phyloP scores from a whole-genome alignment of 2,113 vertebrate species.

The Emydocephalus ijimae region DNA sequence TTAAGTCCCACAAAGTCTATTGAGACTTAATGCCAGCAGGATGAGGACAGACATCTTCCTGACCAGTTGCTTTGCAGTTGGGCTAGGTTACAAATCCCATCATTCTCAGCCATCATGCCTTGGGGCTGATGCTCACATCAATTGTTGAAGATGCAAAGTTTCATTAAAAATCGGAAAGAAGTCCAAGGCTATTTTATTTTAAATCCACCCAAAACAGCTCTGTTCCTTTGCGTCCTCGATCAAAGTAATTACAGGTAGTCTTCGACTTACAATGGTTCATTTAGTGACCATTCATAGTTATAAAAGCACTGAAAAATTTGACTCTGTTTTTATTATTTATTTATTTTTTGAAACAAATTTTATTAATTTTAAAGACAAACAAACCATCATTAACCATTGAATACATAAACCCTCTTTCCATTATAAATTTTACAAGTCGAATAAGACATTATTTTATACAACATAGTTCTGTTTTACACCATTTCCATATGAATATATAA shows the following conservation, averaged over 20 bases:
- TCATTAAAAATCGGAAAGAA: background rate
- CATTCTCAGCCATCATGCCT: background rate
- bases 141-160: background rate
- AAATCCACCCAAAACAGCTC: background rate
- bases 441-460: too few species aligned
- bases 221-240: background rate
- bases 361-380: too few species aligned
- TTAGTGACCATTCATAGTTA: background rate
- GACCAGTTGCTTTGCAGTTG: background rate
- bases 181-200: background rate
- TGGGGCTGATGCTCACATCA: background rate
- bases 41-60: background rate
- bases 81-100: background rate
- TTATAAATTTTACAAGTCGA: too few species aligned
- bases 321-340: background rate
- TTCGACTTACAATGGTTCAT: background rate
- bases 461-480: too few species aligned
- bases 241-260: background rate
- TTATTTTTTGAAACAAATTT: too few species aligned
- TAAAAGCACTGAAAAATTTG: background rate
- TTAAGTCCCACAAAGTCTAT: background rate
- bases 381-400: too few species aligned
- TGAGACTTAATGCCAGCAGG: background rate
- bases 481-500: too few species aligned
- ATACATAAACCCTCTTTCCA: too few species aligned